phyloP scores from a whole-genome alignment of 1,140 invertebrate species.

The Zaprionus africanus region DNA sequence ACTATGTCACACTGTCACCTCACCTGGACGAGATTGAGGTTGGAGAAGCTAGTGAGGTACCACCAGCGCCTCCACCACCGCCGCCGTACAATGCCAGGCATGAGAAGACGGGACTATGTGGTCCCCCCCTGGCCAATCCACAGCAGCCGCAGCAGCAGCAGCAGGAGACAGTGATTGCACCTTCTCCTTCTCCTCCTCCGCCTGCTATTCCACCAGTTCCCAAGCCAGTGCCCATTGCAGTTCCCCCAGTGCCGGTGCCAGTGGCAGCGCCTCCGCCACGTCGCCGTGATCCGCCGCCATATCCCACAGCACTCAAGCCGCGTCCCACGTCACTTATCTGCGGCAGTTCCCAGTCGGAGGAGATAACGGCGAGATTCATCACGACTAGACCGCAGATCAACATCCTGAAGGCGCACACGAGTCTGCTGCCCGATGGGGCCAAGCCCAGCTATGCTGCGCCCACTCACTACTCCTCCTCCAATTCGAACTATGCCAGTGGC shows the following conservation, averaged over 20 bases:
- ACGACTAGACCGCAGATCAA: constrained; percentile 89
- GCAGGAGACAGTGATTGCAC: not conserved
- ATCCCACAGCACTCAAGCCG: constrained; percentile 85
- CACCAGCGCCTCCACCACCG: constrained; percentile 84
- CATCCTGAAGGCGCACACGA: constrained; percentile 88
- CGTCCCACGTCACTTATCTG: constrained; percentile 80
- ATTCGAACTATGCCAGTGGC: constrained; percentile 50
- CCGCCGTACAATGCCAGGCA: constrained; percentile 85
- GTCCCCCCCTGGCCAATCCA: constrained; percentile 53
- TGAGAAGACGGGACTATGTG: constrained; percentile 80
- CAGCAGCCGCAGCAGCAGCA: not conserved
- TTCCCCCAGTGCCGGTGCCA: constrained; percentile 20
- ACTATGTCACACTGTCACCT: constrained; percentile 93
- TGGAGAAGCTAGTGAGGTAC: constrained; percentile 58
- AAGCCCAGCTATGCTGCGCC: constrained; percentile 86
- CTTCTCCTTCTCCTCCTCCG: constrained; percentile 18
- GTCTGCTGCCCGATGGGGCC: constrained; percentile 85
- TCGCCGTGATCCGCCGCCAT: constrained; percentile 86
- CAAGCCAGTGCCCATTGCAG: constrained; percentile 50
- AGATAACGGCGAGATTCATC: constrained; percentile 88
- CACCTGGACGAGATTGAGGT: constrained; percentile 85
- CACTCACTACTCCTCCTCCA: constrained; percentile 73
- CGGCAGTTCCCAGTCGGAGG: constrained; percentile 84
- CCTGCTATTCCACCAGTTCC: constrained; percentile 45
- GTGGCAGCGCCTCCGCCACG: constrained; percentile 37